Evolutionary conservation across 2,113 vertebrate species (phyloP).

Genomic region (Anolis carolinensis): DNA sequence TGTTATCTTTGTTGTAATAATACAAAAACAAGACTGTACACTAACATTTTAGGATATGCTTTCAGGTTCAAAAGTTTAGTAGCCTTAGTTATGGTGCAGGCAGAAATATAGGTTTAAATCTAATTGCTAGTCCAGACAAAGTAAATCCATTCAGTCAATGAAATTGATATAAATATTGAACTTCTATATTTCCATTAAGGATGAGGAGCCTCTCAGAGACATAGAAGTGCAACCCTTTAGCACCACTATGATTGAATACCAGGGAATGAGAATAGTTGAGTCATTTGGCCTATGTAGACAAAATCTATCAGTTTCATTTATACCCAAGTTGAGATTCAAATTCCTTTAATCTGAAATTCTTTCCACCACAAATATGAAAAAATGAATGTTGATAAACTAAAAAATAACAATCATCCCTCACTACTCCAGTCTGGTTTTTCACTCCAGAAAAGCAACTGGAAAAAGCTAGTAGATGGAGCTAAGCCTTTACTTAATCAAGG

Average conservation of each 20-base stretch:
- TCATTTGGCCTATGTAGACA: background rate
- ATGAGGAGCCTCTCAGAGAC: no score
- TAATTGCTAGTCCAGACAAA: no score
- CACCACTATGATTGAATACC: no score
- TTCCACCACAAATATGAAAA: background rate
- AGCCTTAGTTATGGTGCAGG: background rate
- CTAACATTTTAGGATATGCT: background rate
- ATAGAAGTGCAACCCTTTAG: no score
- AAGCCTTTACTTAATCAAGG: no score
- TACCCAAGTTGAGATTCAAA: background rate
- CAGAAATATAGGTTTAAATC: background rate
- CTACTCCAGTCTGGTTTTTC: background rate
- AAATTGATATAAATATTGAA: no score
- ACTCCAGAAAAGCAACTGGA: no score
- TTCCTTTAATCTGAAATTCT: background rate
- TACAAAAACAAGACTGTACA: background rate
- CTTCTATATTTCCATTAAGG: no score
- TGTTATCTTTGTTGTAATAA: no score
- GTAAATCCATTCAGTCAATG: no score
- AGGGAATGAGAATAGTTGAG: no score
- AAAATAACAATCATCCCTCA: background rate
- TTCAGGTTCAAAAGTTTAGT: background rate
- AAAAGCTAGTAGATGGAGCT: no score
- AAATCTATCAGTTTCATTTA: background rate
- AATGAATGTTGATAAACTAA: background rate